Evolutionary conservation across 2,888 invertebrate species (phyloP), one percentile per base, ranked within the genome.

Genomic region (Ligdia adustata): DNA sequence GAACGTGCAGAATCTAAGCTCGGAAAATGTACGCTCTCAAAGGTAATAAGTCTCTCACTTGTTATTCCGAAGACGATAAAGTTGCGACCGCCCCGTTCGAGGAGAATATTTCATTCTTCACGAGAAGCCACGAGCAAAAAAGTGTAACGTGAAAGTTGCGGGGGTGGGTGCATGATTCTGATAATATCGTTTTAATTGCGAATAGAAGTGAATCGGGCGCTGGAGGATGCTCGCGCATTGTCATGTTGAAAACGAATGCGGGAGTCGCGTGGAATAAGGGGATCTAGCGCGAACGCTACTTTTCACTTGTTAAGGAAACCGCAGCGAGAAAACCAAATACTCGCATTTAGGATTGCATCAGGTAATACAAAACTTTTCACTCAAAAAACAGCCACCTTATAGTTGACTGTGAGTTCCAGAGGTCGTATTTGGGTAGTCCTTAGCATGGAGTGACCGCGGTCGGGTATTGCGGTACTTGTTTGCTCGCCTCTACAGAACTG

Each of bases 181-280:
- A 81, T 81, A 81, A 82, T 82, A 80, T 77, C 71, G 71, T 79
- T 83, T 83, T 84, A 84, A 86, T 85, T 85, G 78, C 73, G 71
- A 78, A 71, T 68, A 67, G 71, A 66, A 73, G 75, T 66, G 67
- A 66, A 61, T 64, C 57, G 66, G 66, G 64, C 14, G 38, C 33
- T 32, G 48, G 41, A 41, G 52, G 58, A 56, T 53, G 52, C 52
- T 50, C n/a, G n/a, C 59, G 67, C 72, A 79, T 84, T 83, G 73
- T 67, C 71, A 84, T 83, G 81, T 82, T 52, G 62, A 62, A 33
- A 52, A 71, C 75, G 69, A 60, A 45, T 62, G 38, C 51, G 59
- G 56, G 65, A 70, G 75, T 65, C 58, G 72, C 64, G 64, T 67
- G 65, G 77, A 70, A 76, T 74, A 76, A 73, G 73, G 75, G 79